Conservation (phyloP, 2,113 vertebrate genomes). For the Emydocephalus ijimae region DNA sequence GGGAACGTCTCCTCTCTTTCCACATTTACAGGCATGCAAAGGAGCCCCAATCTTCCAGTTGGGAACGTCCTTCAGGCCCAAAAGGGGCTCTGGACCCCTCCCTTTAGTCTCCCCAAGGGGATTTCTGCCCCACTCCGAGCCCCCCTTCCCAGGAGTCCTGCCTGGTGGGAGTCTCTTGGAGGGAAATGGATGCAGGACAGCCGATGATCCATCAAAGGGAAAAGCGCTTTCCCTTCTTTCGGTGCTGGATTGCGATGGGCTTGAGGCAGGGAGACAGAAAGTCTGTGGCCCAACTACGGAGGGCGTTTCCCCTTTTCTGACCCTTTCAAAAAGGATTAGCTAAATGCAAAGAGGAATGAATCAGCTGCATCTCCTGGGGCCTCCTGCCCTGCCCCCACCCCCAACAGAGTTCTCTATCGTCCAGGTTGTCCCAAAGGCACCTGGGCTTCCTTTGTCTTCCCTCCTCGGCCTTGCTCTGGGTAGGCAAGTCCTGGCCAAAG, state of each 20-base stretch:
- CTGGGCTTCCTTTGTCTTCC: too few species aligned
- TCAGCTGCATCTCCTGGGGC: not conserved
- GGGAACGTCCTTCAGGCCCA: not conserved
- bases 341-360: not conserved
- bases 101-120: not conserved
- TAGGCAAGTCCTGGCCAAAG: not conserved
- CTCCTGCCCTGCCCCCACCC: too few species aligned
- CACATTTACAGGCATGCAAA: not conserved
- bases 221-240: not conserved
- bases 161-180: not conserved
- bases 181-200: not conserved
- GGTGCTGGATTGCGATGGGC: not conserved
- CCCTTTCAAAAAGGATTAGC: not conserved
- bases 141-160: not conserved
- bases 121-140: not conserved
- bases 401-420: not conserved
- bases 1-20: not conserved
- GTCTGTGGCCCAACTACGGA: not conserved
- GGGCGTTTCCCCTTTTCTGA: not conserved
- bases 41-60: not conserved
- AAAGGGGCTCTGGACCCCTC: not conserved
- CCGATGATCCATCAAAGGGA: accelerated
- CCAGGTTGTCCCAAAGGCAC: not conserved
- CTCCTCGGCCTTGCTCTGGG: not conserved
- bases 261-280: not conserved